Percentiles rank a stretch among this genome's conserved stretches.
These are phyloP conservation scores for Cyrtonyx montezumae DNA, from an alignment of 2,113 vertebrate species.

Conservation along the genomic window DNA sequence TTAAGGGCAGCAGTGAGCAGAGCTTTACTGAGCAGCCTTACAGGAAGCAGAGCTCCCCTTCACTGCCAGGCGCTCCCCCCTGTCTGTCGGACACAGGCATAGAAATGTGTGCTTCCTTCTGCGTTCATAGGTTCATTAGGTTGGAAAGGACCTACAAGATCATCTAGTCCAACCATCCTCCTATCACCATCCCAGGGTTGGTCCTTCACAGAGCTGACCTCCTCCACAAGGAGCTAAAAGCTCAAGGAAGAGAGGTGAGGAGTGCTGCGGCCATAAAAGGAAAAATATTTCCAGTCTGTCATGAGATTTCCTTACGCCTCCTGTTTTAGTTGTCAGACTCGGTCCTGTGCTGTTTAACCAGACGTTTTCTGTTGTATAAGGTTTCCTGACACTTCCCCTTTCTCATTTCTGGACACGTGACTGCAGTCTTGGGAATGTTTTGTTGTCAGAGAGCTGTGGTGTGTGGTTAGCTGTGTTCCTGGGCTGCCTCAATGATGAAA, in stretches of 20 bases:
- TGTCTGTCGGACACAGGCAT: background rate
- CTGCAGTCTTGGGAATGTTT: slow-evolving; percentile 17
- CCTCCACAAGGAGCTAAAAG: background rate
- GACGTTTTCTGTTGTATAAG: background rate
- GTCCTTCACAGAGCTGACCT: background rate
- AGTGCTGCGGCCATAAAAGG: background rate
- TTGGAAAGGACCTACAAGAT: no score
- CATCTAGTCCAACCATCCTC: no score
- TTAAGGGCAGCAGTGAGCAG: background rate
- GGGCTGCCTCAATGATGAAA: background rate
- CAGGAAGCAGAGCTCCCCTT: background rate
- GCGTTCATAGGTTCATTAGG: no score
- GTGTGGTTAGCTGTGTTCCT: background rate
- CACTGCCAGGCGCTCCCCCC: accelerated
- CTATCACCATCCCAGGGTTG: no score
- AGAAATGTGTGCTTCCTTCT: background rate
- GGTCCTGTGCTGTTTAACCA: background rate
- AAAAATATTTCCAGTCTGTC: background rate
- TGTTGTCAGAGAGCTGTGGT: background rate
- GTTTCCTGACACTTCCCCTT: slow-evolving; percentile 25
- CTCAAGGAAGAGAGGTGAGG: background rate
- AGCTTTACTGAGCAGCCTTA: background rate
- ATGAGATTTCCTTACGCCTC: background rate
- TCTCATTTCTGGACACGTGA: slow-evolving; percentile 18
- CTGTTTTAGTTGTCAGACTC: background rate